Evolutionary conservation across 2,113 vertebrate species (phyloP).

Genomic region (Sinosuthora webbiana): DNA sequence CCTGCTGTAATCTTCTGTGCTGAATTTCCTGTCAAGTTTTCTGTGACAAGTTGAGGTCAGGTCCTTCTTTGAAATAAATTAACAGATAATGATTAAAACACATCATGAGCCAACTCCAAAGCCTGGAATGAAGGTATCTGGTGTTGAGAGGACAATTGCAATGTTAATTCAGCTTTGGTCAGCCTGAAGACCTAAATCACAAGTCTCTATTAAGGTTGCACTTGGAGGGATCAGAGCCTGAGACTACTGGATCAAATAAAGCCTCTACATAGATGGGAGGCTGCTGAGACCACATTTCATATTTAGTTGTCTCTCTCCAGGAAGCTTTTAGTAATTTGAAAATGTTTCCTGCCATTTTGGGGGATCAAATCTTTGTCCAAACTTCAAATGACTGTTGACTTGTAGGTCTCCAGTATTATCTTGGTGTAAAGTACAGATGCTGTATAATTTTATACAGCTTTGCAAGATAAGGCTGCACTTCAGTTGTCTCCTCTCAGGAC

Average conservation of each 20-base stretch:
- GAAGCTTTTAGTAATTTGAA: not conserved
- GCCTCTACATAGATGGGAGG: not conserved
- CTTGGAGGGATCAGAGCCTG: not conserved
- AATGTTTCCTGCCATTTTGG: not conserved
- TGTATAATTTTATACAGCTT: not conserved
- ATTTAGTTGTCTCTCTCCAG: not conserved
- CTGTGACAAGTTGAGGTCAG: not conserved
- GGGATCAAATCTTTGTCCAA: not conserved
- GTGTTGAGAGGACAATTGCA: not conserved
- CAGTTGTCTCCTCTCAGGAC: accelerated
- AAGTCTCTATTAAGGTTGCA: not conserved
- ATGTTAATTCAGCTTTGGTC: not conserved
- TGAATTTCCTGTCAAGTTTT: not conserved
- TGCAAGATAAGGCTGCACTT: not conserved
- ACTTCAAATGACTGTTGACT: not conserved
- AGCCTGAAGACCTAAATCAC: not conserved
- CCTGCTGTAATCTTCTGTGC: not conserved
- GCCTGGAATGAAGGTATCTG: not conserved
- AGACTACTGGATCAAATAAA: not conserved
- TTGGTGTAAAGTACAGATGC: not conserved
- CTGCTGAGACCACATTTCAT: not conserved
- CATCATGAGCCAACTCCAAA: not conserved
- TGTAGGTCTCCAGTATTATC: accelerated
- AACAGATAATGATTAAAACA: not conserved
- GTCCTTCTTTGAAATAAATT: not conserved